These are phyloP conservation scores for Apomyelois bistriatella DNA, from an alignment of 2,888 invertebrate species.

Conservation along the genomic window DNA sequence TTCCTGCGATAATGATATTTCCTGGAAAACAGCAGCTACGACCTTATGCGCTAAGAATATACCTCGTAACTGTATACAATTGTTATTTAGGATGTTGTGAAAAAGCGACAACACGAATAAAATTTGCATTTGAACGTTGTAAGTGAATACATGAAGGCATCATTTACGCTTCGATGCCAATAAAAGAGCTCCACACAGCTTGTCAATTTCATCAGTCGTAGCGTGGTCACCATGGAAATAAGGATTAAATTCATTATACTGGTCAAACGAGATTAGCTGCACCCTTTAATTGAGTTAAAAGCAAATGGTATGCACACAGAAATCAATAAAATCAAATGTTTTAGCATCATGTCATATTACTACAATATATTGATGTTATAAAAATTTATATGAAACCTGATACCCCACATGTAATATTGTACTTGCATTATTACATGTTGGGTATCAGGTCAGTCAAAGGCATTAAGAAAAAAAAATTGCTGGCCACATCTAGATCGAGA, in stretches of 20 bases:
- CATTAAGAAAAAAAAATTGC: too few relatives aligned
- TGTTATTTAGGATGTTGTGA: not conserved
- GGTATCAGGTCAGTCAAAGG: too few relatives aligned
- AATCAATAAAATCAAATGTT: not conserved
- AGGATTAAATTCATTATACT: slow-evolving; percentile 23
- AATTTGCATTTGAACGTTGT: slow-evolving; percentile 1
- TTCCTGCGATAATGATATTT: slow-evolving; percentile 39
- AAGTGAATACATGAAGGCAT: not conserved
- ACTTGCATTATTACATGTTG: too few relatives aligned
- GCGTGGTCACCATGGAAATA: not conserved
- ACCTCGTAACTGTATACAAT: slow-evolving; percentile 18
- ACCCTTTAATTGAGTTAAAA: slow-evolving; percentile 31
- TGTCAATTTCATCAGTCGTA: not conserved
- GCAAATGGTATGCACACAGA: slow-evolving; percentile 18
- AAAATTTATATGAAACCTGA: too few relatives aligned
- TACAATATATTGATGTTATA: too few relatives aligned
- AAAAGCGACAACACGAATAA: not conserved
- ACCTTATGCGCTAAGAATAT: slow-evolving; percentile 38
- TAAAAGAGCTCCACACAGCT: slow-evolving; percentile 14
- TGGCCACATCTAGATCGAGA: too few relatives aligned
- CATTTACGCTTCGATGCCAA: slow-evolving; percentile 9
- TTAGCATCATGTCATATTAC: not conserved
- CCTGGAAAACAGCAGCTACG: slow-evolving; percentile 29
- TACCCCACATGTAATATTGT: too few relatives aligned
- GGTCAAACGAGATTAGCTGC: slow-evolving; percentile 30